These are phyloP conservation scores for Lymantria monacha DNA, from an alignment of 2,888 invertebrate species.

Conservation along the genomic window DNA sequence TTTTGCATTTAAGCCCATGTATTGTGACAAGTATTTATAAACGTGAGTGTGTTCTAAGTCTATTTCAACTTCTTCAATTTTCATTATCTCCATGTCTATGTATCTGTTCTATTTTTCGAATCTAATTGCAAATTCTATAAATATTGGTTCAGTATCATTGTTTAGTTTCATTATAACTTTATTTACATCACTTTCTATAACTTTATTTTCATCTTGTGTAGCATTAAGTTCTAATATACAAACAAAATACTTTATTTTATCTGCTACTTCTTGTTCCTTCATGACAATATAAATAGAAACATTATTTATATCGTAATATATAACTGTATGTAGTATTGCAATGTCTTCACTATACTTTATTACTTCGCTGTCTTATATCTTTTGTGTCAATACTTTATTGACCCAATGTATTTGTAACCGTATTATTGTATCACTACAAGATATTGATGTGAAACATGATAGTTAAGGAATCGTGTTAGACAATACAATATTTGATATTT, in stretches of 20 bases:
- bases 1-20: conserved; percentile 78
- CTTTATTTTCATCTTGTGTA: not conserved
- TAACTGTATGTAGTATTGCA: conserved; percentile 18
- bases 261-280: conserved; percentile 73
- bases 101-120: conserved; percentile 3
- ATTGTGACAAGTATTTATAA: conserved; percentile 73
- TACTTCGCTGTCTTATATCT: conserved; percentile 21
- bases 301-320: conserved; percentile 29
- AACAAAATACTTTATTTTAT: conserved; percentile 26
- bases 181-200: not conserved
- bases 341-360: conserved; percentile 14
- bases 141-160: not conserved
- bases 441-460: conserved; percentile 81
- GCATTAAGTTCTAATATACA: not conserved
- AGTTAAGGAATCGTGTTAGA: conserved; percentile 82
- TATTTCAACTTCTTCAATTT: conserved; percentile 45
- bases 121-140: not conserved
- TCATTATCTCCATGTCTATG: conserved; percentile 36
- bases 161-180: conserved; percentile 11
- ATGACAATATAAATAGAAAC: conserved; percentile 52
- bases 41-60: conserved; percentile 72
- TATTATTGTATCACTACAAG: conserved; percentile 65
- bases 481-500: conserved; percentile 83
- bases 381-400: conserved; percentile 53
- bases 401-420: conserved; percentile 68